Base-by-base conservation (phyloP, 2,113 vertebrate genomes). In the Chaetodon auriga region DNA sequence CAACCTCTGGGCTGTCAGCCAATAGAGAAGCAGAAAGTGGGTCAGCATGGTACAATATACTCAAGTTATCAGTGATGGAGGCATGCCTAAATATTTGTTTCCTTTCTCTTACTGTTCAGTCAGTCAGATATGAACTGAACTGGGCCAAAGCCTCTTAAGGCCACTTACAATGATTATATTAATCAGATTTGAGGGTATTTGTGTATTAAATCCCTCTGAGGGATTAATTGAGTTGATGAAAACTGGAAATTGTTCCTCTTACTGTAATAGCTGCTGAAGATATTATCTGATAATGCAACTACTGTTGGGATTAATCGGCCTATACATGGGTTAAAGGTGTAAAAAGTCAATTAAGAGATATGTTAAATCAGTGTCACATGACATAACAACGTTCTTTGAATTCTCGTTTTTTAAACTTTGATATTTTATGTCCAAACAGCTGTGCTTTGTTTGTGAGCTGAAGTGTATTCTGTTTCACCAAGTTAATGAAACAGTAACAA, bases 91-190 rank as follows among this genome's bases (percentile, higher is more conserved):
- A 77, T 69, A 81, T 83, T 73, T 49, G 45, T 64, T 81, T 75
- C 57, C 35, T 62, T 74, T 57, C 60, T 43, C 14, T 73, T 68
- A 76, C 84, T 87, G 62, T 82, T 87, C 61, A 36, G 68, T 70
- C 74, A 0, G 71, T 85, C 86, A 82, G 66, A 92, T 75, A 80
- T 58, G 25, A 77, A 62, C 10, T 14, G 6, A 72, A 54, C 6
- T 7, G 23, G 19, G 36, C 65, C 58, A 83, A 89, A 89, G 75
- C 90, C 75, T 83, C 78, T 86, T 21, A 71, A 45, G 30, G 86
- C 89, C 86, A 91, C 87, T 90, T 85, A 85, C 23, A 38, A 65
- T 85, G 76, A 92, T 90, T 70, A 75, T 58, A 71, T 74, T 81
- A 86, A 90, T 90, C 85, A 80, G 83, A 86, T 87, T 89, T 69